These are phyloP conservation scores for Bombus superbus DNA, from an alignment of 1,140 invertebrate species.

Conservation along the genomic window DNA sequence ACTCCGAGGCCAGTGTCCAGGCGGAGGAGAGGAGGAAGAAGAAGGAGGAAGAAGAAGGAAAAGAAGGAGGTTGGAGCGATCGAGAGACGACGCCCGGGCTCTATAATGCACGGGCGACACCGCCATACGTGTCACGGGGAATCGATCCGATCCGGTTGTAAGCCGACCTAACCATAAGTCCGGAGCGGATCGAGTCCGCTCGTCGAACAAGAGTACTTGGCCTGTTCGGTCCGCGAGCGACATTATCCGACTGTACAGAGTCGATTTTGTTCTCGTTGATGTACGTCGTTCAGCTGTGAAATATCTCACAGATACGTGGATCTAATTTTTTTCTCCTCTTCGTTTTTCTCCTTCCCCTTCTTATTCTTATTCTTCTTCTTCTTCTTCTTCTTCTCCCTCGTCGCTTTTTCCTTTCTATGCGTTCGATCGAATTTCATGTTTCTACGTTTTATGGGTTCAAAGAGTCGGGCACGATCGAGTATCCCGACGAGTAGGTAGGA, in stretches of 20 bases:
- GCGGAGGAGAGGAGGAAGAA: neutral
- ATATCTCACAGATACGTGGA: neutral
- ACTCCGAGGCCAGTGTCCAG: slow-evolving; percentile 36
- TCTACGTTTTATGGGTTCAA: too few relatives aligned
- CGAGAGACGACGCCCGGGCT: slow-evolving; percentile 14
- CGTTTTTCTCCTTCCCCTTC: neutral
- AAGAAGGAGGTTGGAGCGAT: slow-evolving; percentile 31
- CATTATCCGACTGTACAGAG: neutral
- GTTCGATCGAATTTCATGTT: too few relatives aligned
- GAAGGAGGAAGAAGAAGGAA: neutral
- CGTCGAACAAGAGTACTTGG: slow-evolving; percentile 58
- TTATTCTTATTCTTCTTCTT: too few relatives aligned
- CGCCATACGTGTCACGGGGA: slow-evolving; percentile 71
- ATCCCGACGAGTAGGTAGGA: too few relatives aligned
- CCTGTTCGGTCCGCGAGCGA: slow-evolving; percentile 18
- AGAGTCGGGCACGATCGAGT: too few relatives aligned
- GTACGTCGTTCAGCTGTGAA: neutral
- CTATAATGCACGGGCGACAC: slow-evolving; percentile 66
- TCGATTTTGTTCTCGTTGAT: slow-evolving; percentile 5
- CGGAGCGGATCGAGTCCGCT: slow-evolving; percentile 58
- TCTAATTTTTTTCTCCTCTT: neutral
- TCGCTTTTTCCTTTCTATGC: too few relatives aligned
- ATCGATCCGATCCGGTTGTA: slow-evolving; percentile 78
- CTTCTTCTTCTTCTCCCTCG: too few relatives aligned
- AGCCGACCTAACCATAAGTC: slow-evolving; percentile 68